Conservation (phyloP, 2,113 vertebrate genomes). For the Mirounga angustirostris region DNA sequence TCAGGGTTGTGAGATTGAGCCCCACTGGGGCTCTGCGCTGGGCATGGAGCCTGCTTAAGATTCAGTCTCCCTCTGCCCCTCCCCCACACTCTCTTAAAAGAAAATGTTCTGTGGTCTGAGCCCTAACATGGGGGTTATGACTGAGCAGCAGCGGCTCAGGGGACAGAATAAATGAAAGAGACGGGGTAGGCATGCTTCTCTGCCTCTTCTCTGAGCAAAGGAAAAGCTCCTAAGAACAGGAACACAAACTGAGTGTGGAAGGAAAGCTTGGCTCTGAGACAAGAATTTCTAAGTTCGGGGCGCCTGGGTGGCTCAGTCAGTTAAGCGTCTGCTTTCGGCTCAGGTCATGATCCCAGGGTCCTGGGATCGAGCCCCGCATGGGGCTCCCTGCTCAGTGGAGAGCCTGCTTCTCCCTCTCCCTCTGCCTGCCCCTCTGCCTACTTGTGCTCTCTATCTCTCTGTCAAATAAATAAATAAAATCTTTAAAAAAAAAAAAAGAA, state of each 20-base stretch:
- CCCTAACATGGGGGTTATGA: accelerated
- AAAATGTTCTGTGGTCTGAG: not conserved
- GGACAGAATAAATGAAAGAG: not conserved
- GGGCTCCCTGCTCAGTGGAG: too few species aligned
- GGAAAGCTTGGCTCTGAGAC: not conserved
- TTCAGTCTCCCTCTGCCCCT: not conserved
- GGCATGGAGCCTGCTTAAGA: not conserved
- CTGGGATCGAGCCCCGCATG: too few species aligned
- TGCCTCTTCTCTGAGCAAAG: not conserved
- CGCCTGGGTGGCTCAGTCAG: too few species aligned
- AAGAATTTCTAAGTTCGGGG: not conserved
- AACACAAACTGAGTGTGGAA: not conserved
- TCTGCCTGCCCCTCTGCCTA: too few species aligned
- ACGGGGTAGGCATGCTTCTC: not conserved
- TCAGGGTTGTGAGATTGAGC: not conserved
- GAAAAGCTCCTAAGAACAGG: not conserved
- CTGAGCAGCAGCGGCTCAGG: not conserved
- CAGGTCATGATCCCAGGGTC: too few species aligned
- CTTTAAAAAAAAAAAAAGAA: not conserved
- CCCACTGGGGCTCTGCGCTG: not conserved
- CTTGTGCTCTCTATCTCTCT: too few species aligned
- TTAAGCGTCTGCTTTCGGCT: too few species aligned
- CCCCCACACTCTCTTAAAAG: not conserved
- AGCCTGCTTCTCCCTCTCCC: too few species aligned
- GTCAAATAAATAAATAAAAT: too few species aligned